Percentiles rank a stretch among this genome's conserved stretches.
Conservation (phyloP, 2,797 vertebrate genomes). For the Tapirus indicus region DNA sequence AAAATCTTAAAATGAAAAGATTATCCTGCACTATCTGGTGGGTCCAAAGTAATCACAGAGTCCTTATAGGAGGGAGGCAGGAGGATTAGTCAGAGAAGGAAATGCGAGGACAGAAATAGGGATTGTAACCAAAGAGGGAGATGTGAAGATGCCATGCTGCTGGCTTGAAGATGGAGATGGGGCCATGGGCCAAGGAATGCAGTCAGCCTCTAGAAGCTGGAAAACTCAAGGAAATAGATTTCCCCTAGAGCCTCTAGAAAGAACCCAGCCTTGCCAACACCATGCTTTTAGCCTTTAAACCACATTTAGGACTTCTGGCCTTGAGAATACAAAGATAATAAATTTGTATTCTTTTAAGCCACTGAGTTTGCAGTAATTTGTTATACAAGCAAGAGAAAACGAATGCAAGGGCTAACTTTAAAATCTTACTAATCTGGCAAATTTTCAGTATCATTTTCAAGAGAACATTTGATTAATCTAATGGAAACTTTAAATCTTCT, state of each 20-base stretch:
- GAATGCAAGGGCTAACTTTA: not conserved
- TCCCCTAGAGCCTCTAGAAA: not conserved
- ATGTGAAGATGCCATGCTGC: not conserved
- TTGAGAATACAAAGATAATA: not conserved
- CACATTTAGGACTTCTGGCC: not conserved
- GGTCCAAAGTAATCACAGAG: not conserved
- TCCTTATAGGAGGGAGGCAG: not conserved
- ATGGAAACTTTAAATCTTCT: not conserved
- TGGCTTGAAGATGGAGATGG: not conserved
- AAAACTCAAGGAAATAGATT: not conserved
- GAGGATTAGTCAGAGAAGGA: not conserved
- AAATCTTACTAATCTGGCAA: not conserved
- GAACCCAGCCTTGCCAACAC: not conserved
- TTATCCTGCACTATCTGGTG: not conserved
- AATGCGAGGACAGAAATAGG: not conserved
- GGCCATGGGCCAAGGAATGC: not conserved
- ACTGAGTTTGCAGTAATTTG: not conserved
- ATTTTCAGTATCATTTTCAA: constrained; percentile 26
- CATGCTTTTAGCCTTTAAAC: not conserved
- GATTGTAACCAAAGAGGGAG: not conserved
- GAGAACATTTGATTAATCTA: not conserved
- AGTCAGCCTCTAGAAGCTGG: not conserved
- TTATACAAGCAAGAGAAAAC: not conserved
- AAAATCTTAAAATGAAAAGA: not conserved
- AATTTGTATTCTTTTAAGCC: not conserved